phyloP scores from a whole-genome alignment of 2,888 invertebrate species.

The Calliopum simillimum region DNA sequence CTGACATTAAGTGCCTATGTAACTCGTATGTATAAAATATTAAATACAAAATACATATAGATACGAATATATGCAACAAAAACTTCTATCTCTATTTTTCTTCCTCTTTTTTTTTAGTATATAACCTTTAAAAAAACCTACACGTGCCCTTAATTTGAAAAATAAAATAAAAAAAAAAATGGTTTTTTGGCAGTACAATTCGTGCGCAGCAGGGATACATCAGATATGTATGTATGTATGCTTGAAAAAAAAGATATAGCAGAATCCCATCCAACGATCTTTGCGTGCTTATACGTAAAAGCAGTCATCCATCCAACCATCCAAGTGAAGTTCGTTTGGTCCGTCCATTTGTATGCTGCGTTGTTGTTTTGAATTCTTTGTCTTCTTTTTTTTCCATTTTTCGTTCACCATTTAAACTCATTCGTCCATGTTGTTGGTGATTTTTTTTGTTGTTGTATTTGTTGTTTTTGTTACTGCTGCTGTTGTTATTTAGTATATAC shows the following conservation, averaged over 20 bases:
- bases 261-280: conserved; percentile 36
- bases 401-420: conserved; percentile 49
- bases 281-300: conserved; percentile 26
- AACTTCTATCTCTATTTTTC: conserved; percentile 11
- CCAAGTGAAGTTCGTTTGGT: conserved; percentile 29
- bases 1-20: conserved; percentile 47
- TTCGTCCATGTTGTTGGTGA: conserved; percentile 45
- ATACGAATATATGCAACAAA: conserved; percentile 26
- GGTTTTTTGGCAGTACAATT: conserved; percentile 34
- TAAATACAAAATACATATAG: conserved; percentile 7
- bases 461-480: background rate
- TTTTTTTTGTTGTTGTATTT: no score
- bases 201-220: conserved; percentile 37
- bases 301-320: conserved; percentile 32
- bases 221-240: conserved; percentile 26
- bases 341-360: conserved; percentile 9
- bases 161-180: background rate
- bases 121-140: conserved; percentile 46
- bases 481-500: background rate
- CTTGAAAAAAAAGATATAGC: conserved; percentile 15
- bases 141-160: conserved; percentile 60
- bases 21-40: no score
- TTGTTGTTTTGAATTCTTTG: conserved; percentile 31
- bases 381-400: conserved; percentile 33
- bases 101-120: conserved; percentile 28